These are phyloP conservation scores for Apus apus DNA, from an alignment of 2,113 vertebrate genomes.

Conservation along the genomic window DNA sequence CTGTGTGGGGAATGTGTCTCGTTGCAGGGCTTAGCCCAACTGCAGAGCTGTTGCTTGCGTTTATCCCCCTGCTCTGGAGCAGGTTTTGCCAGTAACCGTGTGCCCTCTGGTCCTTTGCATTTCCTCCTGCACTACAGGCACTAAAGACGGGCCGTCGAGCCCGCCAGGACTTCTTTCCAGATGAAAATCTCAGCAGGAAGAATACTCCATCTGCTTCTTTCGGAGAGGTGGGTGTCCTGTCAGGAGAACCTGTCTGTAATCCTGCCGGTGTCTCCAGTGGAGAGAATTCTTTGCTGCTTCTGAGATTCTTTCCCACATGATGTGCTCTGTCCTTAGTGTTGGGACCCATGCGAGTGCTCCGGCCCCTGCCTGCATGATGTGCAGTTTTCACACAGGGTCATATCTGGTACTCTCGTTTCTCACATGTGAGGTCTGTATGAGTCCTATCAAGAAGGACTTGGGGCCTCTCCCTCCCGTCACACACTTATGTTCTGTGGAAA, in stretches of 20 bases:
- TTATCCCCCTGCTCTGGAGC: fast-evolving
- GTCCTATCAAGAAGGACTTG: neutral
- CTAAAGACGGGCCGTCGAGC: constrained; percentile 87
- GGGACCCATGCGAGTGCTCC: too few relatives aligned
- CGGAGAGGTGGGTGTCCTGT: constrained; percentile 79
- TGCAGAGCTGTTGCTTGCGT: fast-evolving
- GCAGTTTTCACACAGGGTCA: neutral
- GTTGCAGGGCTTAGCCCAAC: fast-evolving
- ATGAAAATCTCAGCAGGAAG: constrained; percentile 77
- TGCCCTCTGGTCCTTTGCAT: neutral
- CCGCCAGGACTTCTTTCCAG: constrained; percentile 74
- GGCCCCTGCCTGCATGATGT: neutral
- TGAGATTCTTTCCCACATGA: neutral
- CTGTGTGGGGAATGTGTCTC: fast-evolving
- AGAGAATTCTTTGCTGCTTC: neutral
- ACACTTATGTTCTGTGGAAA: neutral
- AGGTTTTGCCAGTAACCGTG: neutral
- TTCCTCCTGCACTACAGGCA: constrained; percentile 57
- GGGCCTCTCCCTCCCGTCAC: neutral
- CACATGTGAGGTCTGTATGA: fast-evolving
- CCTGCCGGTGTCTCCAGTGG: neutral
- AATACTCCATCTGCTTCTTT: constrained; percentile 70
- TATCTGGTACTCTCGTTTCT: neutral
- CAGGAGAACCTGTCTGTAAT: neutral
- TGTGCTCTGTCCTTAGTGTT: neutral